phyloP scores from a whole-genome alignment of 2,888 invertebrate genomes.

The Ornithoptera alexandrae region DNA sequence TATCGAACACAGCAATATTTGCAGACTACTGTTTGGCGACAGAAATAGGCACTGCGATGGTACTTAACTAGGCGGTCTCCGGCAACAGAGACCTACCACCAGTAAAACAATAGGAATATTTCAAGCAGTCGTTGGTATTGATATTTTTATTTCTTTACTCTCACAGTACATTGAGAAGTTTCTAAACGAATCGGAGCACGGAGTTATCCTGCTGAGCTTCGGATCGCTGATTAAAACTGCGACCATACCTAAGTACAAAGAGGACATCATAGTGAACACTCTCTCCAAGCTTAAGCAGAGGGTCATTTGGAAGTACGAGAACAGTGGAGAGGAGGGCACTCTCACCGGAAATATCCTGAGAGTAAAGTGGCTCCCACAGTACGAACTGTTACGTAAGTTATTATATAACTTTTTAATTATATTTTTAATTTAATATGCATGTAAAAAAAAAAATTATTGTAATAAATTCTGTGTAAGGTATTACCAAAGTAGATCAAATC shows the following conservation, averaged over 20 bases:
- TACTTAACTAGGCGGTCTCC: too few relatives aligned
- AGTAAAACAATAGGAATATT: too few relatives aligned
- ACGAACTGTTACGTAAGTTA: conserved; percentile 84
- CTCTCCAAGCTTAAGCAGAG: conserved; percentile 83
- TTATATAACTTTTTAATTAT: not conserved
- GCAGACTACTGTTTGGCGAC: too few relatives aligned
- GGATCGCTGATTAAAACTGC: conserved; percentile 88
- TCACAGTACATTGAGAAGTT: conserved; percentile 82
- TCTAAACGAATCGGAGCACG: conserved; percentile 83
- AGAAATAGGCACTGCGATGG: too few relatives aligned
- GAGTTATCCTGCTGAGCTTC: conserved; percentile 87
- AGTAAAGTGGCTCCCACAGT: conserved; percentile 86
- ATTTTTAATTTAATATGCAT: not conserved
- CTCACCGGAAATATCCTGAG: conserved; percentile 76
- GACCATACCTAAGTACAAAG: conserved; percentile 82
- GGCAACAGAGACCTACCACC: too few relatives aligned
- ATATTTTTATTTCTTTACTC: conserved; percentile 27
- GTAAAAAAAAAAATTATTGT: too few relatives aligned
- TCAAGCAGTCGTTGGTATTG: too few relatives aligned
- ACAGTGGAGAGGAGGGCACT: conserved; percentile 64
- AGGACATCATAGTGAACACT: conserved; percentile 81
- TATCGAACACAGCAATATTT: too few relatives aligned
- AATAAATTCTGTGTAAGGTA: too few relatives aligned
- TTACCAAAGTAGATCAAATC: not conserved
- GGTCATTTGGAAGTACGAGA: conserved; percentile 90